These are phyloP conservation scores for Semotilus atromaculatus DNA, from an alignment of 2,797 vertebrate species.

Conservation along the genomic window DNA sequence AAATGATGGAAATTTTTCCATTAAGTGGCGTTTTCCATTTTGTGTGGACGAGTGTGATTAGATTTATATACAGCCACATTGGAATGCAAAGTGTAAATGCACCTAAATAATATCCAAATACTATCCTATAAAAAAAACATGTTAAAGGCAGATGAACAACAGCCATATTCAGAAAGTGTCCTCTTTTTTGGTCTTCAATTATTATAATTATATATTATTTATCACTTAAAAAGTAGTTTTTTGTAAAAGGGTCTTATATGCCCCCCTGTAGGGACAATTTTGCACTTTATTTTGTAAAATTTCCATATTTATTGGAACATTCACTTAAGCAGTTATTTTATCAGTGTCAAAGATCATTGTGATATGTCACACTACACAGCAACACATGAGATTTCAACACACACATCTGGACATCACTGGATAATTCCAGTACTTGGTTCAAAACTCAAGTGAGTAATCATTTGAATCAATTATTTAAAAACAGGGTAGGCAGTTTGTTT, in stretches of 20 bases:
- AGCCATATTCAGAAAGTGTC: neutral
- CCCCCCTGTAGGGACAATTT: neutral
- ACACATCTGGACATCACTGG: neutral
- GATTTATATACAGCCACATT: neutral
- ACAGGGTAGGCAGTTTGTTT: no score
- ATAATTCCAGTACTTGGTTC: neutral
- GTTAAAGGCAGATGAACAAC: neutral
- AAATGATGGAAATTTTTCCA: neutral
- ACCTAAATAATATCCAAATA: neutral
- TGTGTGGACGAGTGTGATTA: neutral
- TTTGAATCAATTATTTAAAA: neutral
- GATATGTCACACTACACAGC: neutral
- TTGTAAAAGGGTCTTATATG: neutral
- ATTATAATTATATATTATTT: neutral
- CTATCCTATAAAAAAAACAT: neutral
- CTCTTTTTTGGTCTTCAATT: neutral
- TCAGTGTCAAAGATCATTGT: neutral
- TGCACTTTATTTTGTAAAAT: neutral
- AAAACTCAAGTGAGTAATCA: neutral
- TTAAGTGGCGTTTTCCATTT: neutral
- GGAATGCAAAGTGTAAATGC: slow-evolving; percentile 13
- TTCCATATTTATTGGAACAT: neutral
- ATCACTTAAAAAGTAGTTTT: neutral
- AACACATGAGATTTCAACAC: slow-evolving; percentile 11
- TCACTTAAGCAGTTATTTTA: neutral